Percentiles rank a stretch among this genome's conserved stretches.
phyloP scores from a whole-genome alignment of 2,888 invertebrate species.

The Sphecodes monilicornis region DNA sequence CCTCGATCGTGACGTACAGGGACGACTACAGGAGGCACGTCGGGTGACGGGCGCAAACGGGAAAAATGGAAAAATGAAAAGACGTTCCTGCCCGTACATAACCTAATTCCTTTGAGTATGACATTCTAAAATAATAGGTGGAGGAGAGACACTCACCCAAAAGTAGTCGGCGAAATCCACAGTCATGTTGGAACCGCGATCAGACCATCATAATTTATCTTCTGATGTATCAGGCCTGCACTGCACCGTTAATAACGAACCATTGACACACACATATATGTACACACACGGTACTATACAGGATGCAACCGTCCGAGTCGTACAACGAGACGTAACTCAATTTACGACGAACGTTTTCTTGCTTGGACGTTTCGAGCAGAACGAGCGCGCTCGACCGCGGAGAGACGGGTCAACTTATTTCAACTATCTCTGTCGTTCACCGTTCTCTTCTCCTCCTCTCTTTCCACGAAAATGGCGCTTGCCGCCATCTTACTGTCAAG shows the following conservation, averaged over 20 bases:
- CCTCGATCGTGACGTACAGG: slow-evolving; percentile 16
- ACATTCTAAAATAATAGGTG: slow-evolving; percentile 32
- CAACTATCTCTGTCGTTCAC: slow-evolving; percentile 46
- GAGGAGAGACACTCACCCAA: slow-evolving; percentile 85
- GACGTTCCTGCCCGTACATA: slow-evolving; percentile 33
- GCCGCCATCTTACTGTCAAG: slow-evolving; percentile 36
- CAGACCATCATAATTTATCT: slow-evolving; percentile 78
- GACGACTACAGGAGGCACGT: neutral
- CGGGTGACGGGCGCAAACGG: neutral
- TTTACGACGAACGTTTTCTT: slow-evolving; percentile 58
- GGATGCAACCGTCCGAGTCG: slow-evolving; percentile 27
- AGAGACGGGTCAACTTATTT: slow-evolving; percentile 68
- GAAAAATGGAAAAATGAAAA: slow-evolving; percentile 9
- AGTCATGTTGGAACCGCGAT: slow-evolving; percentile 85
- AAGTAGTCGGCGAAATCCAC: slow-evolving; percentile 87
- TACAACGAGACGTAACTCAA: slow-evolving; percentile 60
- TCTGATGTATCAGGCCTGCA: slow-evolving; percentile 47
- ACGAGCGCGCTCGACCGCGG: slow-evolving; percentile 72
- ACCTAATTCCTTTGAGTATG: slow-evolving; percentile 53
- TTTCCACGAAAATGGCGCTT: slow-evolving; percentile 10
- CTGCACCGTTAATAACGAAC: slow-evolving; percentile 55
- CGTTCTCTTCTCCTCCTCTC: slow-evolving; percentile 28
- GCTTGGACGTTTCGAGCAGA: slow-evolving; percentile 61
- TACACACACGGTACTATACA: slow-evolving; percentile 29
- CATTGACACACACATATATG: slow-evolving; percentile 52